Evolutionary conservation across 2,888 invertebrate genomes (phyloP), one percentile per base, ranked within the genome.

Genomic region (Mesochorus sp.): DNA sequence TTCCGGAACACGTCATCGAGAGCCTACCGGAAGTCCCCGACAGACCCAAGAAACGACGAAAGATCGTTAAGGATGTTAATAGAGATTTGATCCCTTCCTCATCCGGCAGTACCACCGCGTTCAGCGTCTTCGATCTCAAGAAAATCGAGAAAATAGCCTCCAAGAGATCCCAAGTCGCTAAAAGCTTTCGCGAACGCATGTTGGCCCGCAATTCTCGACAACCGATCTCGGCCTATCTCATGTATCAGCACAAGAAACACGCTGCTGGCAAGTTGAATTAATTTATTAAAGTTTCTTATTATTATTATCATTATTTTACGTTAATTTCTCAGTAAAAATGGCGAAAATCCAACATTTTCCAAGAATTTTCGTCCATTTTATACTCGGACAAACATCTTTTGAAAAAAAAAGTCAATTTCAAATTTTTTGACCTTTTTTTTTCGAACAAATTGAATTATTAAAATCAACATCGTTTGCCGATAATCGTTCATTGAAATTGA

Each of bases 51-150:
- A 84, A 83, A 59, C 78, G 75, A 57, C 57, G 68, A 67, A 79
- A 85, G 76, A 26, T 81, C 42, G 57, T 70, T 2, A 67, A 67
- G 14, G 51, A 62, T 5, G 68, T 82, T 0, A 70, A 81, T n/a
- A 49, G 72, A 0, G 82, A 72, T 3, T 83, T 67, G n/a, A 68
- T n/a, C n/a, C n/a, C n/a, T n/a, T n/a, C 87, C 71, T 73, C 76
- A 1, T 68, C 62, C 8, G 89, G 88, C 51, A 82, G 87, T 39
- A 89, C 88, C 2, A 88, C 89, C 0, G 59, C 86, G 21, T 90
- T 90, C 49, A 61, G 72, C 4, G 84, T 89, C 1, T 79, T 85
- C 0, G 83, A 85, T 49, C 34, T 91, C n/a, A n/a, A n/a, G n/a
- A n/a, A n/a, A n/a, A n/a, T n/a, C n/a, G n/a, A n/a, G n/a, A n/a